phyloP scores from a whole-genome alignment of 2,113 vertebrate genomes.

The Corvus moneduloides region DNA sequence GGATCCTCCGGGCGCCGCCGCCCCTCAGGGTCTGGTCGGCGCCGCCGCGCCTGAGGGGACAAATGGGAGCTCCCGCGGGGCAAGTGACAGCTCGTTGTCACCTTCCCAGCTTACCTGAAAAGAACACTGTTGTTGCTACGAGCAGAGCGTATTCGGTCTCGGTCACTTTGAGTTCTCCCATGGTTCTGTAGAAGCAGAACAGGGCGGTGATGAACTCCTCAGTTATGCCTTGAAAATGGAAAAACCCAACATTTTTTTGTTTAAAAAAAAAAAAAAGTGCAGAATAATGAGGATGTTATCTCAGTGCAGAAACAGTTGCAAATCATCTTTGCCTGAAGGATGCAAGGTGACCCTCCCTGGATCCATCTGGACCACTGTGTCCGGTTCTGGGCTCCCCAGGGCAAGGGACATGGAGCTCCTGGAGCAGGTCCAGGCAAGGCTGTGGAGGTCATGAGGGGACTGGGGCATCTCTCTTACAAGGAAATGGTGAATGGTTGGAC shows the following conservation, averaged over 20 bases:
- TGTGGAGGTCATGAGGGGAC: not conserved
- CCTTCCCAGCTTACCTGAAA: conserved; percentile 80
- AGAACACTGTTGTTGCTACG: conserved; percentile 86
- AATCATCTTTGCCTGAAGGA: not conserved
- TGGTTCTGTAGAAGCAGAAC: conserved; percentile 92
- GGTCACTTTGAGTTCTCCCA: conserved; percentile 82
- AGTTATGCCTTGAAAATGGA: conserved; percentile 71
- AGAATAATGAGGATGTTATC: not conserved
- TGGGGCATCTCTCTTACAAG: rapidly evolving
- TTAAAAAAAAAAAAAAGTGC: too few relatives aligned
- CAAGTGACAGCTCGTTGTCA: not conserved
- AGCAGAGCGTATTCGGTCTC: conserved; percentile 90
- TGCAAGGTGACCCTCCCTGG: not conserved
- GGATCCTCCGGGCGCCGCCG: not conserved
- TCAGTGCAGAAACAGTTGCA: not conserved
- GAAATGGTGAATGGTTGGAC: not conserved
- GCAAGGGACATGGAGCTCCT: not conserved
- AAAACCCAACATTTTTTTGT: not conserved
- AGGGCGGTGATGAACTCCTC: conserved; percentile 85
- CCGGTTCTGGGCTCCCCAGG: not conserved
- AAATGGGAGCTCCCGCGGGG: not conserved
- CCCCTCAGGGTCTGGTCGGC: not conserved
- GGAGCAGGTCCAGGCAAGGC: not conserved
- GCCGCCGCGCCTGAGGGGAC: not conserved
- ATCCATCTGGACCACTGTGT: not conserved